Evolutionary conservation across 2,888 invertebrate genomes (phyloP).

Genomic region (Drosophila macrospina): DNA sequence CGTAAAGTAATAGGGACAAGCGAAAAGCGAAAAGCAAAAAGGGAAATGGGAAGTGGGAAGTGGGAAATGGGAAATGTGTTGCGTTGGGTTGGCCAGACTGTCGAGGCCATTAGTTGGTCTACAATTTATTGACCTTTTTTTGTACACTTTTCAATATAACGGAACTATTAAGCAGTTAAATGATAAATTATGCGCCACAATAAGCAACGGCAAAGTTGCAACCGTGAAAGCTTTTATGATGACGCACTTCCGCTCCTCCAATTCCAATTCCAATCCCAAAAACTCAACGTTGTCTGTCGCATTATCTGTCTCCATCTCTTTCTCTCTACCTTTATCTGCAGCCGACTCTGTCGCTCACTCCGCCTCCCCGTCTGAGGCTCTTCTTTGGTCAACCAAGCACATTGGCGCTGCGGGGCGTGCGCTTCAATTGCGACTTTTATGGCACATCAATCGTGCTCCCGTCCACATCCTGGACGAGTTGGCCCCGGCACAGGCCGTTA

Average conservation of each 20-base stretch:
- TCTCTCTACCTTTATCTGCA: too few species aligned
- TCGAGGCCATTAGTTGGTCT: slow-evolving; percentile 58
- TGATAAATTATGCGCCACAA: slow-evolving; percentile 82
- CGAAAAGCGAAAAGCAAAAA: not conserved
- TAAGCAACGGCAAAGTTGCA: slow-evolving; percentile 61
- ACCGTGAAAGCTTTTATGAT: slow-evolving; percentile 81
- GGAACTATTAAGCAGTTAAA: slow-evolving; percentile 82
- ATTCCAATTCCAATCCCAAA: slow-evolving; percentile 13
- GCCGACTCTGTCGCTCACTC: slow-evolving; percentile 13
- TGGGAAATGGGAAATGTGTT: not conserved
- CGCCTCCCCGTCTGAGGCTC: slow-evolving; percentile 11
- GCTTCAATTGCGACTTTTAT: slow-evolving; percentile 81
- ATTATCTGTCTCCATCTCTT: slow-evolving; percentile 15
- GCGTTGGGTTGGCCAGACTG: slow-evolving; percentile 4
- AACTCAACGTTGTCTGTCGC: slow-evolving; percentile 26
- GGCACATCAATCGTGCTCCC: slow-evolving; percentile 78
- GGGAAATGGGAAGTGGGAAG: not conserved
- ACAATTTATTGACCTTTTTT: slow-evolving; percentile 67
- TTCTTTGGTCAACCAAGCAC: slow-evolving; percentile 51
- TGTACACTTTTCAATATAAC: slow-evolving; percentile 72
- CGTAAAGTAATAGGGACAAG: too few species aligned
- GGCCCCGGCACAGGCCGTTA: slow-evolving; percentile 75
- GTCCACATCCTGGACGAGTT: slow-evolving; percentile 17
- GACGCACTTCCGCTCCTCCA: slow-evolving; percentile 78
- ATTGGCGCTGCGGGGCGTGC: slow-evolving; percentile 75